Evolutionary conservation across 2,797 vertebrate genomes (phyloP).

Genomic region (Hydrocynus forskahlii): DNA sequence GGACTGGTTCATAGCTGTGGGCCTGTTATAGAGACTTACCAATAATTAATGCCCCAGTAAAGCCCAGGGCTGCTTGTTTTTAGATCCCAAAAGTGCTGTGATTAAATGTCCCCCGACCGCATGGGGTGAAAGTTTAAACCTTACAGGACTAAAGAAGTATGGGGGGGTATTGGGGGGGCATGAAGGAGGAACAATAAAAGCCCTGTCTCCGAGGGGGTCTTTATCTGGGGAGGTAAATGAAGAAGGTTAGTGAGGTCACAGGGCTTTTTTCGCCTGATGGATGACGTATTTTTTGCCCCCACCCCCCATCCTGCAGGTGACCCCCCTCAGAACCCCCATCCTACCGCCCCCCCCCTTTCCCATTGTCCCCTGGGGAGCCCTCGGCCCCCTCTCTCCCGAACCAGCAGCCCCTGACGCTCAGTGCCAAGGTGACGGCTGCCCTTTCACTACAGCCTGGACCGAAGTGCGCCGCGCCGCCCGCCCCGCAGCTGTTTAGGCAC

Average conservation of each 20-base stretch:
- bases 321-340: slow-evolving; percentile 25
- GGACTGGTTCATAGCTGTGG: neutral
- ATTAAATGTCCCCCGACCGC: slow-evolving; percentile 66
- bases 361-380: slow-evolving; percentile 56
- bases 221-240: slow-evolving; percentile 74
- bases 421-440: slow-evolving; percentile 64
- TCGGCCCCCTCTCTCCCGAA: slow-evolving; percentile 49
- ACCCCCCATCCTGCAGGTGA: slow-evolving; percentile 58
- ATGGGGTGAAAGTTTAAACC: slow-evolving; percentile 63
- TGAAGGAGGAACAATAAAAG: slow-evolving; percentile 65
- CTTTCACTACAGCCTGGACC: slow-evolving; percentile 58
- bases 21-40: slow-evolving; percentile 26
- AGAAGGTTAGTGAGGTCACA: slow-evolving; percentile 69
- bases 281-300: slow-evolving; percentile 63
- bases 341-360: slow-evolving; percentile 16
- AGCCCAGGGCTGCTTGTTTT: slow-evolving; percentile 58
- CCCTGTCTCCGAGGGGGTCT: slow-evolving; percentile 66
- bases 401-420: slow-evolving; percentile 64
- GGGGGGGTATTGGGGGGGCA: slow-evolving; percentile 36
- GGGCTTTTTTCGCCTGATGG: slow-evolving; percentile 61
- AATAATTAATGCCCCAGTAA: slow-evolving; percentile 51
- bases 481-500: slow-evolving; percentile 21
- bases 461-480: slow-evolving; percentile 10
- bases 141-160: slow-evolving; percentile 58
- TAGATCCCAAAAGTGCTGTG: slow-evolving; percentile 62